phyloP scores from a whole-genome alignment of 2,888 invertebrate species.

The Dorcus parallelipipedus region DNA sequence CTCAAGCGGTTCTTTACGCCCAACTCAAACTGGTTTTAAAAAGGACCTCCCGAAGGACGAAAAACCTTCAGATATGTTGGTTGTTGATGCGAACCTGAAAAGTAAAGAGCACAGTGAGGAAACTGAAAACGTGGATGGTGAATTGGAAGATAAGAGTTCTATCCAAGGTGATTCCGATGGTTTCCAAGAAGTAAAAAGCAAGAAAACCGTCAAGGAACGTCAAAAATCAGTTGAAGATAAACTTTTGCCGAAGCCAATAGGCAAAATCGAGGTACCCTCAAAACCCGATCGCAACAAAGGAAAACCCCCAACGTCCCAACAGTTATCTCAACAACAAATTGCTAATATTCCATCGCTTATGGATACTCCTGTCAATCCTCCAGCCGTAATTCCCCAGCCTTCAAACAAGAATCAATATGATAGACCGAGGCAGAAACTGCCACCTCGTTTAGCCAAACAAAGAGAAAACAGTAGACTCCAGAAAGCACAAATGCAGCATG shows the following conservation, averaged over 20 bases:
- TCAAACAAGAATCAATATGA: conserved; percentile 38
- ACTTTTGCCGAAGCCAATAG: conserved; percentile 26
- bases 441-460: conserved; percentile 77
- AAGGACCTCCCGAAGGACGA: conserved; percentile 49
- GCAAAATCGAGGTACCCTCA: conserved; percentile 34
- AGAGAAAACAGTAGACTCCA: conserved; percentile 58
- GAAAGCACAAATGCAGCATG: conserved; percentile 46
- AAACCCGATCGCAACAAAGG: conserved; percentile 22
- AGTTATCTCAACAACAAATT: conserved; percentile 44
- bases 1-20: conserved; percentile 39
- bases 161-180: conserved; percentile 61
- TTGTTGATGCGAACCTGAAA: conserved; percentile 47
- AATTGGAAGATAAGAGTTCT: conserved; percentile 41
- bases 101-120: conserved; percentile 45
- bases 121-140: conserved; percentile 24
- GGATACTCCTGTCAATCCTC: conserved; percentile 52
- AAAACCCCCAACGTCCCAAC: conserved; percentile 28
- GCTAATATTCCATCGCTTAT: conserved; percentile 53
- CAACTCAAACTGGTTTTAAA: conserved; percentile 34
- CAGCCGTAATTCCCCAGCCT: conserved; percentile 43
- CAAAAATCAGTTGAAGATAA: conserved; percentile 45
- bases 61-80: conserved; percentile 52
- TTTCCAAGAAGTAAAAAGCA: conserved; percentile 82
- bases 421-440: conserved; percentile 58
- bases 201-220: conserved; percentile 68